A percentile compares a stretch with the other conserved stretches of the same genome.
Conservation (phyloP, 2,797 vertebrate species). For the Strix occidentalis region DNA sequence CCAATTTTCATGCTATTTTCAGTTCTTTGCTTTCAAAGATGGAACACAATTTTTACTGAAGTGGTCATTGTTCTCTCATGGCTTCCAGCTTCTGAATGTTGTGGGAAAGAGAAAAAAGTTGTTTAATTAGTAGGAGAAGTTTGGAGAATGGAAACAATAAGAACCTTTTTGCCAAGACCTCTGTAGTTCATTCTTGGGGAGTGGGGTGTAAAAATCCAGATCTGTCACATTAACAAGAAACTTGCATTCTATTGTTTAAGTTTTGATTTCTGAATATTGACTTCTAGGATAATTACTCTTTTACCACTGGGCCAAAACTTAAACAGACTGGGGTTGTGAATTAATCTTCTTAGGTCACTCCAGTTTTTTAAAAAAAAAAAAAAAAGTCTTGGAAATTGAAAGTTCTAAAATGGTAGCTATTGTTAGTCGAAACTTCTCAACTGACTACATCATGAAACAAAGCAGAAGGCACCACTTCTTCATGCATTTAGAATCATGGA, state of each 20-base stretch:
- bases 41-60: background rate
- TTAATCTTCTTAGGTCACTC: background rate
- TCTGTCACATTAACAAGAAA: background rate
- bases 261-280: background rate
- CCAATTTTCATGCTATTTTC: background rate
- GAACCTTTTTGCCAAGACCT: background rate
- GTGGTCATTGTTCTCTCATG: background rate
- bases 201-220: background rate
- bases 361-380: background rate
- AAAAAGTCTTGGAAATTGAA: background rate
- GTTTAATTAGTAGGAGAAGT: background rate
- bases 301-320: background rate
- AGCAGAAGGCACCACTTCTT: background rate
- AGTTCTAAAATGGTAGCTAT: background rate
- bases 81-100: background rate
- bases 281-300: background rate
- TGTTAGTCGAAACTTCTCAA: background rate
- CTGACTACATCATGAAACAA: background rate
- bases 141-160: background rate
- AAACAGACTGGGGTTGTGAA: rapidly evolving
- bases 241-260: background rate
- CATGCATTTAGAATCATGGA: background rate
- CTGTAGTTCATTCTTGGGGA: background rate
- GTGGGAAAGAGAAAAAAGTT: background rate
- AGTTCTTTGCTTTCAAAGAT: background rate